phyloP scores from a whole-genome alignment of 1,140 invertebrate genomes.

The Holcopasites calliopsidis region DNA sequence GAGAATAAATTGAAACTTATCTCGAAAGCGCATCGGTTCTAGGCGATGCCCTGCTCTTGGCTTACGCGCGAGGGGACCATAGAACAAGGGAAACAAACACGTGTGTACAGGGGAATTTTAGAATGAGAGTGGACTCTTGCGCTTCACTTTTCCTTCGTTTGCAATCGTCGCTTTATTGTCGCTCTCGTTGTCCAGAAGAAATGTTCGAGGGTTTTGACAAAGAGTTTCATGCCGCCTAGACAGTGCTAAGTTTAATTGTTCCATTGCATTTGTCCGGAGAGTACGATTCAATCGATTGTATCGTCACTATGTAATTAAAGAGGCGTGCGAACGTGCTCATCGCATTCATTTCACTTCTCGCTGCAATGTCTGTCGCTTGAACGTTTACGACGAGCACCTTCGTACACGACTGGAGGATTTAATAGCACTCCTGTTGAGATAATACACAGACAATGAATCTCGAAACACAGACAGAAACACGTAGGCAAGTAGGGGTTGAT shows the following conservation, averaged over 20 bases:
- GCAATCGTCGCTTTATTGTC: slow-evolving; percentile 67
- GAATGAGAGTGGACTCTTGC: slow-evolving; percentile 48
- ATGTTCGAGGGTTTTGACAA: slow-evolving; percentile 39
- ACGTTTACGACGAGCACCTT: slow-evolving; percentile 12
- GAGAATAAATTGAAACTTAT: slow-evolving; percentile 44
- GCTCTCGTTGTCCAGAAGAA: slow-evolving; percentile 27
- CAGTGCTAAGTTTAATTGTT: slow-evolving; percentile 31
- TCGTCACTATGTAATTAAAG: not conserved
- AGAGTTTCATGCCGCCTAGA: slow-evolving; percentile 41
- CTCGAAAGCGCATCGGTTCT: slow-evolving; percentile 37
- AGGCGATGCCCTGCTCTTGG: slow-evolving; percentile 12
- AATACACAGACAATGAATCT: slow-evolving; percentile 45
- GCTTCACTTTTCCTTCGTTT: slow-evolving; percentile 32
- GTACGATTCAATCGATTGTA: not conserved
- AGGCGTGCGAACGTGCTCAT: slow-evolving; percentile 13
- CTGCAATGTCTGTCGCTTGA: not conserved
- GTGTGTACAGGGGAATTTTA: slow-evolving; percentile 31
- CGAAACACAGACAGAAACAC: slow-evolving; percentile 49
- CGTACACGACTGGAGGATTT: not conserved
- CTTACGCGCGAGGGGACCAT: not conserved
- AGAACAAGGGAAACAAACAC: slow-evolving; percentile 28
- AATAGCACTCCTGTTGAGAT: slow-evolving; percentile 27
- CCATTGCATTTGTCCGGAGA: not conserved
- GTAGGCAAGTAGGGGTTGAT: slow-evolving; percentile 51
- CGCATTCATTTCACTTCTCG: not conserved